phyloP scores from a whole-genome alignment of 2,113 vertebrate species.

The Strix aluco region DNA sequence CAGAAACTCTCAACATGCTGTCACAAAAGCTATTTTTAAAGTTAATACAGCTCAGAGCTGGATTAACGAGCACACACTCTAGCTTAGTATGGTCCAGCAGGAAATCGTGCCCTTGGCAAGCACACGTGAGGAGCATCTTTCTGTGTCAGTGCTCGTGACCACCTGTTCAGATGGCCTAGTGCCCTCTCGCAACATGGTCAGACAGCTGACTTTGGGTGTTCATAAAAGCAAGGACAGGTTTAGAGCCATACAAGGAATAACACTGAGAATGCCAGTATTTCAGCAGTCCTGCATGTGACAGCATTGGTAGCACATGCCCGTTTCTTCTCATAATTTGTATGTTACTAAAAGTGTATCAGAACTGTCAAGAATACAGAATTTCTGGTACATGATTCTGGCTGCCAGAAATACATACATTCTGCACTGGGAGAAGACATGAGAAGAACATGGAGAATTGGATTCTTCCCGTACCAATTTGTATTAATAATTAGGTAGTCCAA shows the following conservation, averaged over 20 bases:
- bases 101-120: neutral
- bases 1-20: conserved; percentile 51
- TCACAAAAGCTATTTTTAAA: conserved; percentile 66
- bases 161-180: conserved; percentile 56
- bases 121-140: conserved; percentile 30
- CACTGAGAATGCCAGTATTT: neutral
- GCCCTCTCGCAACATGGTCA: neutral
- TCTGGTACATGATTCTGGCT: neutral
- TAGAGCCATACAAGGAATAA: neutral
- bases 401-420: neutral
- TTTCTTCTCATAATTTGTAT: neutral
- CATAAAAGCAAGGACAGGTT: neutral
- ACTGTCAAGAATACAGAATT: neutral
- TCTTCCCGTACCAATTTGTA: neutral
- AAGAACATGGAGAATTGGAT: neutral
- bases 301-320: fast-evolving
- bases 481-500: neutral
- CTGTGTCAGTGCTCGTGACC: conserved; percentile 19
- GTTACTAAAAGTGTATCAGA: neutral
- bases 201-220: neutral
- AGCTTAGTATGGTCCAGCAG: conserved; percentile 19
- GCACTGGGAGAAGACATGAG: neutral
- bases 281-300: neutral
- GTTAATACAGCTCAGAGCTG: conserved; percentile 57
- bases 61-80: conserved; percentile 46